Base-by-base conservation (phyloP, 2,888 invertebrate species). In the Acheta domesticus region DNA sequence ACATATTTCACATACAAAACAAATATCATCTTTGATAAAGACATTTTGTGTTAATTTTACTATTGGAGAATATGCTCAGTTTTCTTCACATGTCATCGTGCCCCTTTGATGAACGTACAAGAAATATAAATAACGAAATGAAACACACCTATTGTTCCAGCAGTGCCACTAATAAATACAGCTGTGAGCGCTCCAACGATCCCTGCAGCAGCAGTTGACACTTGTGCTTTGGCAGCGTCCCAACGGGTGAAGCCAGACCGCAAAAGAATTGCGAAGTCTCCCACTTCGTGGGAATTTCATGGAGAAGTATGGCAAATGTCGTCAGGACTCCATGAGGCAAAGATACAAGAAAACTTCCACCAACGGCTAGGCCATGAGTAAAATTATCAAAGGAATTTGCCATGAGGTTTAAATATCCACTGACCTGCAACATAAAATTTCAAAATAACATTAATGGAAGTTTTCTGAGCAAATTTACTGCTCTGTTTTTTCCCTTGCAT, bases 341-440 rank as follows among this genome's bases (percentile, higher is more conserved):
- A 11, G 97, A 97, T 48, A 98, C 95, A 78, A 98, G 89, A 88
- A 98, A 99, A 23, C 98, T 97, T 0, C 97, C 98, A n/a, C 97
- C 98, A 14, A 99, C 95, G 0, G 99, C 98, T 81, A 99, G 89
- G 0, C 99, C 99, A 87, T 99, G 99, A 0, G 98, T 98, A 88
- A 99, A 99, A 89, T 99, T 99, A 87, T 99, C 99, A 83, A 99
- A 96, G 14, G 96, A 93, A 87, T 99, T 99, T 4, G 99, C 98
- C 89, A 97, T 89, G 83, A 99, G 89, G 88, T 99, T 99, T 83
- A 99, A 89, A 87, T 98, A 98, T 0, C 98, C 99, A 1, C 82
- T 82, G 80, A 83, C 80, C 80, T 82, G 77, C 11, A 75, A 78
- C 14, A 20, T 16, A 77, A 62, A 73, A 77, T 49, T 48, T 36